Evolutionary conservation across 2,888 invertebrate genomes (phyloP), one percentile per base, ranked within the genome.

Genomic region (Netelia virgata): DNA sequence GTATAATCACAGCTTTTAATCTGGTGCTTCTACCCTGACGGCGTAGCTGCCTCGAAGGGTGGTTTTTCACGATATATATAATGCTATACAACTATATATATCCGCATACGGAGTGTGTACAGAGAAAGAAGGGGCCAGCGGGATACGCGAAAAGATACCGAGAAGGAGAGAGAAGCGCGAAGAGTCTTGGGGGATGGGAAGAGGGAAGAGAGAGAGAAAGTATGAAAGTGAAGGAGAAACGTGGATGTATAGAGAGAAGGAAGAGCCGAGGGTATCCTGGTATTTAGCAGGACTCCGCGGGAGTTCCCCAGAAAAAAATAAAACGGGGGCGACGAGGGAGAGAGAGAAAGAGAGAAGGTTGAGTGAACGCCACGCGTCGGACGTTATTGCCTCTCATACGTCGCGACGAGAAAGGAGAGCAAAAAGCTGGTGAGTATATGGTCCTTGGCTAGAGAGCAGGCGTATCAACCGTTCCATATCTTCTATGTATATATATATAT

Each of bases 1-100:
- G 90, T 90, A 89, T 91, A 91, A 91, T 92, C 92, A 89, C 89
- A 88, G 91, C 91, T 92, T 92, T 92, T 91, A 92, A 91, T 91
- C 91, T 90, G 88, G 82, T 74, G 87, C 84, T 82, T 86, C 85
- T 85, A 74, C 80, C 80, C 74, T 81, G 80, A 83, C 82, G 72
- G 80, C 61, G 85, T 86, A 87, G 86, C 86, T 68, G 78, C 68
- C 87, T 78, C 64, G 72, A 66, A 87, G 91, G 90, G 89, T 89
- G 87, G 88, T 88, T 90, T 89, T 50, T 6, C 41, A 20, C 16
- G n/a, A 47, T 57, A 41, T 69, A 36, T 61, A 63, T 57, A 36
- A 74, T 74, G n/a, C 50, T 63, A 18, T 28, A 28, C 3, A 28
- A 28, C 28, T 74, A 59, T 50, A 36, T 68, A 57, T 64, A 64